Percentiles rank a stretch among this genome's conserved stretches.
Evolutionary conservation across 2,113 vertebrate species (phyloP).

Genomic region (Ardeotis arabs): DNA sequence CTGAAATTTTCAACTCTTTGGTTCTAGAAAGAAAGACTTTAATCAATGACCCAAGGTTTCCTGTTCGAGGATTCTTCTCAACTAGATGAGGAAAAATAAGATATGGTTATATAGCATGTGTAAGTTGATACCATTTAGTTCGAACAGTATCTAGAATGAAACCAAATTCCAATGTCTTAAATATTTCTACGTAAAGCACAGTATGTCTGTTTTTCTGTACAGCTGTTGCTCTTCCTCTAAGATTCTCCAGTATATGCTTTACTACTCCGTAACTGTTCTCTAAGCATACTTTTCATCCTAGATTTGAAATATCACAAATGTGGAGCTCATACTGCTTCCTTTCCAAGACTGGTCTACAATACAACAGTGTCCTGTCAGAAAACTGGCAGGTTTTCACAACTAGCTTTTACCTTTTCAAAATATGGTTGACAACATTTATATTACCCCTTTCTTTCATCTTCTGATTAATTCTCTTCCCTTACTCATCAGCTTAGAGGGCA

Average conservation of each 20-base stretch:
- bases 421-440: rapidly evolving
- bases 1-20: conserved; percentile 97
- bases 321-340: not conserved
- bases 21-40: conserved; percentile 96
- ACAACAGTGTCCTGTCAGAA: not conserved
- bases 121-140: not conserved
- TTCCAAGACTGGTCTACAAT: not conserved
- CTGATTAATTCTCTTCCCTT: not conserved
- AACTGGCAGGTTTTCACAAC: not conserved
- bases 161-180: not conserved
- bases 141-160: not conserved
- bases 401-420: not conserved
- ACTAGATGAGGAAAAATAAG: conserved; percentile 74
- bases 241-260: not conserved
- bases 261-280: not conserved
- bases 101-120: rapidly evolving
- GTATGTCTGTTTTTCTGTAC: not conserved
- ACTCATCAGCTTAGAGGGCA: not conserved
- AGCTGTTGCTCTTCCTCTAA: not conserved
- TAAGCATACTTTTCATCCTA: not conserved
- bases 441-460: not conserved
- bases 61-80: conserved; percentile 95
- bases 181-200: not conserved
- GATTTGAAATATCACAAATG: not conserved
- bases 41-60: conserved; percentile 91